Conservation (phyloP, 2,113 vertebrate genomes). For the Geothlypis trichas region DNA sequence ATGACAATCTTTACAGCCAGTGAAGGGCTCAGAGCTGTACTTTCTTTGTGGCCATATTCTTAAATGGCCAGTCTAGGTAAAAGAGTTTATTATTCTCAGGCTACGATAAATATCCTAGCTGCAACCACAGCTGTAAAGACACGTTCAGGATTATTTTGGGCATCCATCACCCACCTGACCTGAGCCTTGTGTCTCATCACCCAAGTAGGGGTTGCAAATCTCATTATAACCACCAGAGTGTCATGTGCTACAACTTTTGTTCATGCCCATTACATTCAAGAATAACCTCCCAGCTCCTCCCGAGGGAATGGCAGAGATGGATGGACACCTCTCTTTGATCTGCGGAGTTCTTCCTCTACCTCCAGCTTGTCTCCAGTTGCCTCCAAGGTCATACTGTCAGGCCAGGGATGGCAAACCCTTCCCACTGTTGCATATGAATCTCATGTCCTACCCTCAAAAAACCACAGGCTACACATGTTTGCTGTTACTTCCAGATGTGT, state of each 20-base stretch:
- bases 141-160: constrained; percentile 15
- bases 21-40: background rate
- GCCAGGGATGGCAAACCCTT: background rate
- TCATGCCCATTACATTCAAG: background rate
- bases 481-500: constrained; percentile 66
- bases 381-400: constrained; percentile 21
- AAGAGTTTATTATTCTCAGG: background rate
- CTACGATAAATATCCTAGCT: constrained; percentile 7
- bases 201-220: constrained; percentile 23
- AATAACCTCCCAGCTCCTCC: background rate
- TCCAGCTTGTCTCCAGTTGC: background rate
- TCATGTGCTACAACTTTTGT: constrained; percentile 31
- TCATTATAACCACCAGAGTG: constrained; percentile 53
- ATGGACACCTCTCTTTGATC: constrained; percentile 31
- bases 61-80: background rate
- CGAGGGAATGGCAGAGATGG: background rate
- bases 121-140: constrained; percentile 36
- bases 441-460: constrained; percentile 8
- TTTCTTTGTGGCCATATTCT: background rate
- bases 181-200: constrained; percentile 23
- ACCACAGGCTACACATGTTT: constrained; percentile 43
- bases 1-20: background rate
- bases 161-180: constrained; percentile 4
- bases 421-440: background rate
- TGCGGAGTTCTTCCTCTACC: background rate